phyloP scores from a whole-genome alignment of 2,888 invertebrate genomes.

The Dryadula phaetusa region DNA sequence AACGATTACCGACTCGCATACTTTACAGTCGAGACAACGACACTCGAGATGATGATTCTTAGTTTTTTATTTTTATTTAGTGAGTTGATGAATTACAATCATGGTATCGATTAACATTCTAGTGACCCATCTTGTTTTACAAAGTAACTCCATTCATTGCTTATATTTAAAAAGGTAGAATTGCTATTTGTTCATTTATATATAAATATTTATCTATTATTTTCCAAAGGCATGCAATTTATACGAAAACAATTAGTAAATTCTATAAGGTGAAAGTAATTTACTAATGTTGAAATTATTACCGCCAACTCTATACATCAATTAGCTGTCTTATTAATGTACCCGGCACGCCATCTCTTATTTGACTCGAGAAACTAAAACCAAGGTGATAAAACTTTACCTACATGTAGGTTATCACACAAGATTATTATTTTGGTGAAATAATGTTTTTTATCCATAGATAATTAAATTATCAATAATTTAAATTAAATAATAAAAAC shows the following conservation, averaged over 20 bases:
- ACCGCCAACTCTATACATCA: too few species aligned
- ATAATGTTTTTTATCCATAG: too few species aligned
- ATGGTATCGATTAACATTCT: constrained; percentile 30
- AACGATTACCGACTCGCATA: constrained; percentile 72
- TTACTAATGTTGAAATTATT: not conserved
- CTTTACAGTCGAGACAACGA: constrained; percentile 74
- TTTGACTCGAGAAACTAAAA: not conserved
- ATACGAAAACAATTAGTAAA: too few species aligned
- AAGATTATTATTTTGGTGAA: too few species aligned
- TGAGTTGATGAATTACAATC: constrained; percentile 29
- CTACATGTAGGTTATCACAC: too few species aligned
- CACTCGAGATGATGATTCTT: constrained; percentile 46
- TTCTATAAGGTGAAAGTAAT: not conserved
- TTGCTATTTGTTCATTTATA: not conserved
- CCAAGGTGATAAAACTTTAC: not conserved
- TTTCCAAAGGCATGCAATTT: too few species aligned
- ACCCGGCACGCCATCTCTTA: not conserved
- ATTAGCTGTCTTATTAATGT: not conserved
- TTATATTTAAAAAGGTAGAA: not conserved
- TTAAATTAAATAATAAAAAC: too few species aligned
- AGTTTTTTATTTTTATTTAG: constrained; percentile 33
- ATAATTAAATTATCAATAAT: too few species aligned
- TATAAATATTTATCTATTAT: not conserved
- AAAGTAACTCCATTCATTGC: not conserved
- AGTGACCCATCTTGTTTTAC: constrained; percentile 14